These are phyloP conservation scores for Myotis findleyi DNA, from an alignment of 2,797 vertebrate genomes.

Conservation along the genomic window DNA sequence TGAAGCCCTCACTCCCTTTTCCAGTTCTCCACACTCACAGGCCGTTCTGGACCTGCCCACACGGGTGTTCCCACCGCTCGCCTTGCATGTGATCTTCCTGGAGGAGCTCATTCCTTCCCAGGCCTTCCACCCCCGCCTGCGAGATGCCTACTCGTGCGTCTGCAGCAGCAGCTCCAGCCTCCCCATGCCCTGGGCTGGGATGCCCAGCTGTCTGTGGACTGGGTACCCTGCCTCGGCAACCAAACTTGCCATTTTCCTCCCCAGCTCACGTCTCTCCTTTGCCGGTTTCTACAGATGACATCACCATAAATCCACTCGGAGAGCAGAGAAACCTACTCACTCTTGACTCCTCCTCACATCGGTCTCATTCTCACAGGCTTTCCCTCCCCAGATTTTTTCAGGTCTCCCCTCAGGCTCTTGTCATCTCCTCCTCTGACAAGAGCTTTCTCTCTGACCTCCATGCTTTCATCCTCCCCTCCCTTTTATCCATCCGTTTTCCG, in stretches of 20 bases:
- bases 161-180: background rate
- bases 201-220: accelerated
- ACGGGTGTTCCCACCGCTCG: background rate
- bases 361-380: background rate
- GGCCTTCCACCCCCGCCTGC: background rate
- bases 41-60: background rate
- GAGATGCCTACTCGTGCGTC: background rate
- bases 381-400: background rate
- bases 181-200: background rate
- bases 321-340: background rate
- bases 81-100: background rate
- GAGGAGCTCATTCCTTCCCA: background rate
- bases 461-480: background rate
- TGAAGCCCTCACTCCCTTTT: background rate
- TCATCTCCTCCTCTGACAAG: background rate
- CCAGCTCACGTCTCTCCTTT: background rate
- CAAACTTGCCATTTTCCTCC: background rate
- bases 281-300: background rate
- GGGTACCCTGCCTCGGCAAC: background rate
- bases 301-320: background rate
- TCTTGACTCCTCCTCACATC: background rate
- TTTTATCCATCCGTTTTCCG: background rate
- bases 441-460: background rate
- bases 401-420: too few species aligned
- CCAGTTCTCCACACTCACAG: background rate